Evolutionary conservation across 2,888 invertebrate genomes (phyloP), one percentile per base, ranked within the genome.

Genomic region (Mechanitis mazaeus): DNA sequence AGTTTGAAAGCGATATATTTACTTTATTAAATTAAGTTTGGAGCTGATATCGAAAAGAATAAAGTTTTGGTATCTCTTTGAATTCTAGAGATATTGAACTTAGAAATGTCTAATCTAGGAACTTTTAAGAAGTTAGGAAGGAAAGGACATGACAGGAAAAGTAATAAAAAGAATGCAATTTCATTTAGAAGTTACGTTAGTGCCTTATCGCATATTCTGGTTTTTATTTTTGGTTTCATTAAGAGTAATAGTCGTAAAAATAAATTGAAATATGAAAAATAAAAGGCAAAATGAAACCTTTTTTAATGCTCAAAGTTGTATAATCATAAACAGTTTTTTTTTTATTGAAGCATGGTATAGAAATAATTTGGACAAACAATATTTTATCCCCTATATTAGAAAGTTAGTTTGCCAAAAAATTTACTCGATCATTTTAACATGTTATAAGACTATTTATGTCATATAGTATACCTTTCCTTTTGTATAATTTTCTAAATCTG

Each of bases 111-210:
- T 59, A 61, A 67, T 61, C 61, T 47, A 56, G 46, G 54, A 63
- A 67, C 46, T 66, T 61, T 61, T 45, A 6, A 38, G 59, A 64
- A 63, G 56, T 63, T 63, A 56, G 45, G 12, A 57, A 59, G 35
- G 55, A 46, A 56, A 59, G 56, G 59, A 38, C 56, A 45, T 45
- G 28, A 45, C 33, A 56, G 45, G 46, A 50, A 60, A 63, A 64
- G 56, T 64, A 60, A 63, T 62, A 56, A 58, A 62, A 64, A 59
- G 62, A 64, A 59, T 57, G 55, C 54, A 60, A 62, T 64, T 31
- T 60, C 56, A 64, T 62, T 60, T 62, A 58, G 60, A 54, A 58
- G 46, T 59, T 63, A 12, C 50, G 47, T 50, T 50, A 9, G 50
- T 50, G 28, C 31, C 9, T 7, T 50, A 50, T 42, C 42, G 42